phyloP scores from a whole-genome alignment of 2,797 vertebrate genomes.

The Sarcoramphus papa region DNA sequence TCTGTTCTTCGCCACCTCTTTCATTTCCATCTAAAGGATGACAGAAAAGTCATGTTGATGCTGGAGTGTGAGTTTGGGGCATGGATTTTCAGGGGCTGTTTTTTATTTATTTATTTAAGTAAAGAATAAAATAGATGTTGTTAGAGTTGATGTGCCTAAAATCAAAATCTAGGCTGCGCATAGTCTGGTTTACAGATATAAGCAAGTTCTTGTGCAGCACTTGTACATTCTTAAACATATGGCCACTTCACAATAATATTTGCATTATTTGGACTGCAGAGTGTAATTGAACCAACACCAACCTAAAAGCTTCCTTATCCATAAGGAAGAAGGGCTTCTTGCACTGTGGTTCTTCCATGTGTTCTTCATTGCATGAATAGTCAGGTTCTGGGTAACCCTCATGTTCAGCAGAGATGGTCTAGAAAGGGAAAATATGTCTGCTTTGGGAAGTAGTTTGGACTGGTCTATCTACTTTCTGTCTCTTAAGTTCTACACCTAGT shows the following conservation, averaged over 20 bases:
- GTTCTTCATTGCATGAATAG: background rate
- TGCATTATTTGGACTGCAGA: background rate
- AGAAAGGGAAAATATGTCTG: background rate
- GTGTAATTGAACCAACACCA: background rate
- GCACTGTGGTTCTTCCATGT: background rate
- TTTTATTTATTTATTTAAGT: background rate
- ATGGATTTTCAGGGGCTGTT: background rate
- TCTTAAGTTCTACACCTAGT: background rate
- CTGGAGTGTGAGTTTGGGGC: background rate
- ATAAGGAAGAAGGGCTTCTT: background rate
- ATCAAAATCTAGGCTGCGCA: background rate
- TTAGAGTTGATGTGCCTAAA: background rate
- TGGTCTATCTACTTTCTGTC: fast-evolving
- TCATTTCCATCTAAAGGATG: background rate
- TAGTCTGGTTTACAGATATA: background rate
- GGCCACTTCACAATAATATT: background rate
- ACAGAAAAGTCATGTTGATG: background rate
- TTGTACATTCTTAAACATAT: background rate
- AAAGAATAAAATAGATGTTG: background rate
- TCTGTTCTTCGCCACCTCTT: background rate
- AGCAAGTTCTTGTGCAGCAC: background rate
- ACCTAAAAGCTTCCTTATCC: background rate
- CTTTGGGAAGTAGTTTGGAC: background rate
- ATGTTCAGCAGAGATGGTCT: background rate
- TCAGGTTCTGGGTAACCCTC: background rate